Percentiles rank a stretch among this genome's conserved stretches.
Evolutionary conservation across 1,140 invertebrate genomes (phyloP).

Genomic region (Tetramorium alpestre): DNA sequence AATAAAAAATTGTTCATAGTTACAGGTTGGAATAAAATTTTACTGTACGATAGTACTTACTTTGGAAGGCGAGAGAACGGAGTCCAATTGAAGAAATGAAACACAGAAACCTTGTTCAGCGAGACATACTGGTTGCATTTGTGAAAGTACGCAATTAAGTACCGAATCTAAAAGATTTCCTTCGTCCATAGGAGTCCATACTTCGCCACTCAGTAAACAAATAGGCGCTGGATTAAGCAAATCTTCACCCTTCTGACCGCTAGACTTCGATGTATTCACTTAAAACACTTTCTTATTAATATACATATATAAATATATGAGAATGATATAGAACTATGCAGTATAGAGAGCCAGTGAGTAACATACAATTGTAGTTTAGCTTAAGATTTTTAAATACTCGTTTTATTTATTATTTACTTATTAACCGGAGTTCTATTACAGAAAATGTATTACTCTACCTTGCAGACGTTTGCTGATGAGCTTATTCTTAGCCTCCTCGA

Average conservation of each 20-base stretch:
- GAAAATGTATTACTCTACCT: slow-evolving; percentile 48
- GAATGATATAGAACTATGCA: not conserved
- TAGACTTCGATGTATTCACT: slow-evolving; percentile 77
- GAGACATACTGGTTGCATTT: slow-evolving; percentile 96
- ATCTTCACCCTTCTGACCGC: slow-evolving; percentile 80
- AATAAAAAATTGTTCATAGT: not conserved
- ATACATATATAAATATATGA: not conserved
- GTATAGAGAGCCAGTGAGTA: not conserved
- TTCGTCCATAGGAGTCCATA: slow-evolving; percentile 81
- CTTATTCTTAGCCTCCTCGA: slow-evolving; percentile 90
- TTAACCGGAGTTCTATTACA: not conserved
- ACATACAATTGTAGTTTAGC: not conserved
- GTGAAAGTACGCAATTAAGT: slow-evolving; percentile 93
- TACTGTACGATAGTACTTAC: slow-evolving; percentile 70
- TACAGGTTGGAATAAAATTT: not conserved
- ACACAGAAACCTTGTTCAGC: slow-evolving; percentile 98
- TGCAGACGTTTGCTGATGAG: slow-evolving; percentile 82
- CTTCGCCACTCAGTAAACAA: slow-evolving; percentile 81
- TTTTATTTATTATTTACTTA: not conserved
- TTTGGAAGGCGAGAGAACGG: slow-evolving; percentile 84
- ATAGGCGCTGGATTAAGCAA: slow-evolving; percentile 81
- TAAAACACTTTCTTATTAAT: slow-evolving; percentile 40
- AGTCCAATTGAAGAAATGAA: slow-evolving; percentile 96
- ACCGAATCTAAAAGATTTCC: slow-evolving; percentile 88
- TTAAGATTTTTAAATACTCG: not conserved